These are phyloP conservation scores for Meleagris gallopavo DNA, from an alignment of 2,113 vertebrate species.

Conservation along the genomic window DNA sequence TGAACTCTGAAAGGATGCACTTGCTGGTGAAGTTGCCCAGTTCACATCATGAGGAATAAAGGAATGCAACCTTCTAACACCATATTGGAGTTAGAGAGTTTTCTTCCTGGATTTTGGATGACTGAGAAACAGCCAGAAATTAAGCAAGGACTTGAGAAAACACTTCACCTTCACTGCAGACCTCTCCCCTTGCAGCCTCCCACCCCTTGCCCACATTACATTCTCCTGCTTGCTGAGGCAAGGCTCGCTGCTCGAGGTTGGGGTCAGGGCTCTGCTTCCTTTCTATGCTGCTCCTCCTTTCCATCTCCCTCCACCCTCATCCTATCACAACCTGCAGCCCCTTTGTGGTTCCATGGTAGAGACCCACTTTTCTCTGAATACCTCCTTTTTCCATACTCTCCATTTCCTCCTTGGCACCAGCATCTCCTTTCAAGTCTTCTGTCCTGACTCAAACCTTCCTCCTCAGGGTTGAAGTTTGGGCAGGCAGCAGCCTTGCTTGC, in stretches of 20 bases:
- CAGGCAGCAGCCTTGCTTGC: neutral
- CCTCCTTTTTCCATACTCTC: neutral
- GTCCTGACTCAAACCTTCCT: fast-evolving
- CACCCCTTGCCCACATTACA: neutral
- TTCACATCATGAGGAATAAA: no score
- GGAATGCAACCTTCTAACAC: no score
- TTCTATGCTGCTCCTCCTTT: neutral
- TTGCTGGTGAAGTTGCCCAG: no score
- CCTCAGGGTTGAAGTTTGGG: fast-evolving
- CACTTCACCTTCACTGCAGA: neutral
- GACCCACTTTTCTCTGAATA: neutral
- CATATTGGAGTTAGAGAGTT: no score
- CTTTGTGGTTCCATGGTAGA: neutral
- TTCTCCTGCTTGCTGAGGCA: neutral
- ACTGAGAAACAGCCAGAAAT: neutral
- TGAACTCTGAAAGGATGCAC: no score
- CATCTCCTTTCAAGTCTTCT: fast-evolving
- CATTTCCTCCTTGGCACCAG: neutral
- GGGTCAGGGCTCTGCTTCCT: neutral
- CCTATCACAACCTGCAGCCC: neutral
- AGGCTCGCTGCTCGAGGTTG: neutral
- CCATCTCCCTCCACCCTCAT: neutral
- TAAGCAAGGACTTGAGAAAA: neutral
- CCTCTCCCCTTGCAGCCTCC: neutral
- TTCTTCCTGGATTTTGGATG: no score